These are phyloP conservation scores for Carcina quercana DNA, from an alignment of 2,888 invertebrate genomes.

Conservation along the genomic window DNA sequence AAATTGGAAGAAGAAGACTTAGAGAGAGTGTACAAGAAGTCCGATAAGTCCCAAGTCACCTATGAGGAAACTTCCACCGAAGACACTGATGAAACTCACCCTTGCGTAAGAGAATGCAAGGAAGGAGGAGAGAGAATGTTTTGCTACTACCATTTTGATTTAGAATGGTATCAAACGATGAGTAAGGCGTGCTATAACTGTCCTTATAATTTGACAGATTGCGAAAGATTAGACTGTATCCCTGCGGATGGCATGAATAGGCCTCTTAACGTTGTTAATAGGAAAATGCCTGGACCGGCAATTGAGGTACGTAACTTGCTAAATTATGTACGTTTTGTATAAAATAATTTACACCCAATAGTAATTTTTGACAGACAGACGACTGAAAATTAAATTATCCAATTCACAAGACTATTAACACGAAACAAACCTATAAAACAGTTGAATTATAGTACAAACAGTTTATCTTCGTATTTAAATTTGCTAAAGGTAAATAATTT, in stretches of 20 bases:
- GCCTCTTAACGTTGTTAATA: constrained; percentile 85
- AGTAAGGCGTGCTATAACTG: constrained; percentile 93
- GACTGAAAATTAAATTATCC: too few species aligned
- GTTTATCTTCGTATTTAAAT: background rate
- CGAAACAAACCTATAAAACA: too few species aligned
- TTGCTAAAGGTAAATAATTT: constrained; percentile 2
- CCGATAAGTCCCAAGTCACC: constrained; percentile 41
- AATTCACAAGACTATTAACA: too few species aligned
- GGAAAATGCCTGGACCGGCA: constrained; percentile 90
- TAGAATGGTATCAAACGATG: constrained; percentile 90
- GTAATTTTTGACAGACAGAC: background rate
- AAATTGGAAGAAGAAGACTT: constrained; percentile 25
- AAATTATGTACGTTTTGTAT: background rate
- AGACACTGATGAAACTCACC: constrained; percentile 57
- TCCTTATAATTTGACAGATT: constrained; percentile 83
- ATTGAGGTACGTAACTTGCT: constrained; percentile 77
- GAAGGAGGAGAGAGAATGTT: constrained; percentile 76
- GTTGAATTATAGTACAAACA: too few species aligned
- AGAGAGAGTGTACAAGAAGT: constrained; percentile 21
- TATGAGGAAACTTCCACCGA: constrained; percentile 65
- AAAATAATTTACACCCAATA: background rate
- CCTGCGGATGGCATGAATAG: constrained; percentile 87
- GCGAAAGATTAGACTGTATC: constrained; percentile 85
- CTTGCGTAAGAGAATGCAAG: constrained; percentile 80
- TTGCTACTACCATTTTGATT: constrained; percentile 81